These are phyloP conservation scores for Hoplodrina ambigua DNA, from an alignment of 2,888 invertebrate genomes.

Conservation along the genomic window DNA sequence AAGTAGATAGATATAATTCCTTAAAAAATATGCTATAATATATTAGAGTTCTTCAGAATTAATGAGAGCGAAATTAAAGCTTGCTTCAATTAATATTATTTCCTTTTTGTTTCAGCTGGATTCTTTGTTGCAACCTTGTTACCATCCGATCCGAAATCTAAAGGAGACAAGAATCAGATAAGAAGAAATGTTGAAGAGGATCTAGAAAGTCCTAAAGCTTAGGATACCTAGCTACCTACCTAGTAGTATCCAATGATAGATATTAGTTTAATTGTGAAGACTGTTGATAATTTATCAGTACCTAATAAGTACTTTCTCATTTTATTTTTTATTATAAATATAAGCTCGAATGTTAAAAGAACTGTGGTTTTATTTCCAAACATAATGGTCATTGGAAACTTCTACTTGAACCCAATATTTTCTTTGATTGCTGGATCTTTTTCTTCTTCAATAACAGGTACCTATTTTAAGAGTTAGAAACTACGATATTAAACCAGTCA, in stretches of 20 bases:
- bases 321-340: constrained; percentile 8
- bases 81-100: not conserved
- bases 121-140: constrained; percentile 74
- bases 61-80: not conserved
- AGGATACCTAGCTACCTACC: not conserved
- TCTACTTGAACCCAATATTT: no score
- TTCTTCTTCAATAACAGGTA: no score
- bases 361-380: not conserved
- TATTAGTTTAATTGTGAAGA: constrained; percentile 19
- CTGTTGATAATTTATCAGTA: constrained; percentile 18
- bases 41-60: no score
- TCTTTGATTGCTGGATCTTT: no score
- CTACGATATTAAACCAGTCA: no score
- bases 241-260: not conserved
- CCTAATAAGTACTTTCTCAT: constrained; percentile 11
- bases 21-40: no score
- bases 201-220: constrained; percentile 11
- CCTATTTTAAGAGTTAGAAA: no score
- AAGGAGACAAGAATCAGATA: constrained; percentile 1
- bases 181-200: constrained; percentile 8
- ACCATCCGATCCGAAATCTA: constrained; percentile 69
- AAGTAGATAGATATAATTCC: no score
- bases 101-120: constrained; percentile 78
- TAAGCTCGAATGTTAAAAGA: not conserved
- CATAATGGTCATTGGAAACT: no score